Conservation (phyloP, 2,113 vertebrate genomes). For the Pelodiscus sinensis region DNA sequence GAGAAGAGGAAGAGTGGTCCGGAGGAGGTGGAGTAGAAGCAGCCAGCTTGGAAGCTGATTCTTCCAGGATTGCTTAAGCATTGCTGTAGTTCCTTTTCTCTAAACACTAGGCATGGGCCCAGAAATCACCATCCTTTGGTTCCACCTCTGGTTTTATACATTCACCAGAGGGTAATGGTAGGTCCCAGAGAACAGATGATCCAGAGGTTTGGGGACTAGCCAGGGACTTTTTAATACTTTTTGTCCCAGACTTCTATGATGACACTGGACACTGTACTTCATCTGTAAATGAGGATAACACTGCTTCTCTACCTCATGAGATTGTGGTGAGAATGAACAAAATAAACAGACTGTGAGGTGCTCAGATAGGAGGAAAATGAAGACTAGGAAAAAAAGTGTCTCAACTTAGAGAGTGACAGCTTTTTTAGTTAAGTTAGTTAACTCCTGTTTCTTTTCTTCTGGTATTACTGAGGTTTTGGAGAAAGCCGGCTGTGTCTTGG, state of each 20-base stretch:
- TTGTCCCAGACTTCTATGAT: neutral
- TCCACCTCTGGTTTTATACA: neutral
- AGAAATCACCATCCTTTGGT: constrained; percentile 11
- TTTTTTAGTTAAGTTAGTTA: neutral
- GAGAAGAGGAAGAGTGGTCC: too few species aligned
- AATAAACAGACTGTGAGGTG: neutral
- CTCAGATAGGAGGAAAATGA: neutral
- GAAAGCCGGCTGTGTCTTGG: neutral
- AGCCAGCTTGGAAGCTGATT: neutral
- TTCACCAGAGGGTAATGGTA: neutral
- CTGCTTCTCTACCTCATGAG: neutral
- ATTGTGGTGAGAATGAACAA: neutral
- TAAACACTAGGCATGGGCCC: constrained; percentile 12
- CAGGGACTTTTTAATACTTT: neutral
- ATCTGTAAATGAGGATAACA: neutral
- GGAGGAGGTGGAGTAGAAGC: neutral
- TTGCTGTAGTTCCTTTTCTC: neutral
- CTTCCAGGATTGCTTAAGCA: constrained; percentile 36
- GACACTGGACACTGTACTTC: neutral
- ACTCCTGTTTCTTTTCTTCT: neutral
- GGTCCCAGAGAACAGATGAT: neutral
- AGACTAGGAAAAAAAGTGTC: too few species aligned
- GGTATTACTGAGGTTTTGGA: neutral
- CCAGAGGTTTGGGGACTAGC: neutral
- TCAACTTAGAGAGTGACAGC: neutral